These are phyloP conservation scores for Paraplagusia blochii DNA, from an alignment of 2,113 vertebrate genomes.

Conservation along the genomic window DNA sequence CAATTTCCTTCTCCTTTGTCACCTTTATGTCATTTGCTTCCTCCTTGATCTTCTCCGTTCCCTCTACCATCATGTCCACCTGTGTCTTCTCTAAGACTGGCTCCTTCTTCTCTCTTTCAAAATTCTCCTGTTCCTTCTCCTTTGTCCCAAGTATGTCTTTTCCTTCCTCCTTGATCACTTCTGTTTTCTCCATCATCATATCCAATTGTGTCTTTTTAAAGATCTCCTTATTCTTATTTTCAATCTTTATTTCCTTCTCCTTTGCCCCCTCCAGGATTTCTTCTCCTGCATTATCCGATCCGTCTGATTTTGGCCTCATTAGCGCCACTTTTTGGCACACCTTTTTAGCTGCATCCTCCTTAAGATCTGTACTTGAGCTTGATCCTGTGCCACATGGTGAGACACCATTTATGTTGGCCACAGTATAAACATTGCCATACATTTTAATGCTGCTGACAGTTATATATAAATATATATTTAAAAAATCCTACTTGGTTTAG, in stretches of 20 bases:
- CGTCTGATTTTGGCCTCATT: background rate
- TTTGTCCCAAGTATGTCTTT: too few species aligned
- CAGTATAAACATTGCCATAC: too few species aligned
- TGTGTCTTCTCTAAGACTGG: background rate
- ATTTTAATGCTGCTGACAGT: too few species aligned
- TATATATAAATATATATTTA: background rate
- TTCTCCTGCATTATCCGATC: background rate
- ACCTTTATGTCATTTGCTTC: too few species aligned
- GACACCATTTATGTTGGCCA: too few species aligned
- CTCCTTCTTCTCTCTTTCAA: background rate
- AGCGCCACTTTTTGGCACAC: background rate
- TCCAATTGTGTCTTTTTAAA: background rate
- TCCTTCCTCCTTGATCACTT: background rate
- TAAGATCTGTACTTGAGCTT: background rate
- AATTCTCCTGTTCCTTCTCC: too few species aligned
- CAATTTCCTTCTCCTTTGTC: too few species aligned
- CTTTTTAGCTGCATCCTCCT: background rate
- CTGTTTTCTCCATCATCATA: slow-evolving; percentile 3
- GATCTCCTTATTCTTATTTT: background rate
- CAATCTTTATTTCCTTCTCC: background rate
- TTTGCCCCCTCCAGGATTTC: background rate
- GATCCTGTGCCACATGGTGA: too few species aligned
- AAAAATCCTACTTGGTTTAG: slow-evolving; percentile 46
- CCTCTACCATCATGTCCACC: slow-evolving; percentile 4
- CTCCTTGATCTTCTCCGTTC: background rate